Base-by-base conservation (phyloP, 2,888 invertebrate genomes). In the Campoplex nolae region DNA sequence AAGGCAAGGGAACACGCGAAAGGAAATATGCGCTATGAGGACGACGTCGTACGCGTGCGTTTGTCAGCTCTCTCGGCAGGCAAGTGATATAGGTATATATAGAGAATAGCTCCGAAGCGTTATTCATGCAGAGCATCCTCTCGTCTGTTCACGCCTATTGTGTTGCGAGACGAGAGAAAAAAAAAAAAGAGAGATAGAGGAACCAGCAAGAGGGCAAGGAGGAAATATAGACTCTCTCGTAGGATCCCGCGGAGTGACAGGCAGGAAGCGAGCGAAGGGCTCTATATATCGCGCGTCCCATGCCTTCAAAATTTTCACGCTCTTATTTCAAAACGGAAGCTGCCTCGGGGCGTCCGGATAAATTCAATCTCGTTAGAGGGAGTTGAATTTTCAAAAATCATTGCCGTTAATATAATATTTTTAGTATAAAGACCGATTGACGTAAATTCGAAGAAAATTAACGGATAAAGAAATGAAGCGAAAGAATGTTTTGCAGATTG, bases 161-260 rank as follows among this genome's bases (percentile, higher is more conserved):
- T 86, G 83, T 86, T 62, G 82, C 88, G 32, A 28, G 75, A 79
- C 48, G 45, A 77, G 70, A 42, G 58, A 70, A 35, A 65, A 28
- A 23, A 54, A 74, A 23, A 28, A 23, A 54, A 75, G 58, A 16
- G 67, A 23, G 42, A 28, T 32, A n/a, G 23, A 28, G 23, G 23
- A 23, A 23, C 23, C 23, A 23, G 23, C 23, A 23, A 23, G 23
- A 23, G 23, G 23, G 23, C 23, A 23, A 23, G 23, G 74, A 73
- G 76, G 73, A 62, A 74, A 48, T 56, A 62, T 32, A 18, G 68
- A 38, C 74, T 77, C 74, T 77, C 74, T 67, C 86, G 88, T 87
- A 85, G 85, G 79, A 84, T 89, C 88, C 83, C 23, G 23, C 86
- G 88, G 83, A 91, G 89, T 90, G 90, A 91, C 92, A 89, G 86